Percentiles rank a stretch among this genome's conserved stretches.
Evolutionary conservation across 2,888 invertebrate species (phyloP).

Genomic region (Metellina segmentata): DNA sequence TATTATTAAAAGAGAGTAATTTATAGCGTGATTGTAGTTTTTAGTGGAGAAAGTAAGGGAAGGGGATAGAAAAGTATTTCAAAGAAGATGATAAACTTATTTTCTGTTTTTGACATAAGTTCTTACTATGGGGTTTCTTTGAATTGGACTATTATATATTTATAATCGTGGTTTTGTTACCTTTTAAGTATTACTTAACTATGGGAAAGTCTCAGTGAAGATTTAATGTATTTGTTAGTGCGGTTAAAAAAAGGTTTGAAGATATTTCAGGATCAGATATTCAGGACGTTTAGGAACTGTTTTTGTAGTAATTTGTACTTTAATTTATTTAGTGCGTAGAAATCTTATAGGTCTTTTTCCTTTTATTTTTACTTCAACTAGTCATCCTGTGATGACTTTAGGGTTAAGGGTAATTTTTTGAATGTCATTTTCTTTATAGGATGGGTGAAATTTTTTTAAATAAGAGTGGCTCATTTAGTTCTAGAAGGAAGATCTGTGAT

Average conservation of each 20-base stretch:
- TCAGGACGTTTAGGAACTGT: not conserved
- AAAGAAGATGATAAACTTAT: constrained; percentile 86
- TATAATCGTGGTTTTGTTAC: constrained; percentile 83
- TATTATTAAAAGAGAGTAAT: constrained; percentile 83
- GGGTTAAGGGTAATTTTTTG: constrained; percentile 85
- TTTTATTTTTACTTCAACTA: constrained; percentile 87
- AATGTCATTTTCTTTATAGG: constrained; percentile 85
- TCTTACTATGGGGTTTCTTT: constrained; percentile 83
- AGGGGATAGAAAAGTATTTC: too few relatives aligned
- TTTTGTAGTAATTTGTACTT: constrained; percentile 80
- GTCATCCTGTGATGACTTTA: constrained; percentile 85
- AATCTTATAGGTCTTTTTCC: constrained; percentile 87
- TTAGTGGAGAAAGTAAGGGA: too few relatives aligned
- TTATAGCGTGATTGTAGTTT: constrained; percentile 80
- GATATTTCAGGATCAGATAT: constrained; percentile 2
- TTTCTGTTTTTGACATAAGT: constrained; percentile 86
- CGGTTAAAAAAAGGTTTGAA: constrained; percentile 13
- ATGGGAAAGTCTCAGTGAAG: constrained; percentile 82
- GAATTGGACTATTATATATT: constrained; percentile 85
- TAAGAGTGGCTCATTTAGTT: constrained; percentile 87
- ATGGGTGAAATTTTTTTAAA: constrained; percentile 85
- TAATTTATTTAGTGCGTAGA: constrained; percentile 85
- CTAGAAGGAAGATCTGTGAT: constrained; percentile 86
- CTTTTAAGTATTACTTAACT: constrained; percentile 84
- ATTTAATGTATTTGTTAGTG: constrained; percentile 83